Conservation (phyloP, 2,113 vertebrate species). For the Xiphias gladius region DNA sequence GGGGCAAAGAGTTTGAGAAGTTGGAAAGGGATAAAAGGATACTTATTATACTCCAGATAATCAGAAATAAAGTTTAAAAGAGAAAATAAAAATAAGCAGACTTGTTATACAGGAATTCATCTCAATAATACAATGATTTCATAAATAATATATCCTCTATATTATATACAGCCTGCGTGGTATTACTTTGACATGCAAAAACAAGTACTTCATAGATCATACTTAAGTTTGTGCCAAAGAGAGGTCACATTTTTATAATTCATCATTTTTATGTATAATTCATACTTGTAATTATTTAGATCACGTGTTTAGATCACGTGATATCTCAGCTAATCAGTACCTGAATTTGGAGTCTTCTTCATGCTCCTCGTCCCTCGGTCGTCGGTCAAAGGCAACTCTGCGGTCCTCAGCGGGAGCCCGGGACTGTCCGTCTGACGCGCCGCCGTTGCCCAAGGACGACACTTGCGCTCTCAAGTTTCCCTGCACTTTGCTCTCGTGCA, state of each 20-base stretch:
- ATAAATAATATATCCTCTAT: background rate
- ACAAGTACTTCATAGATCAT: background rate
- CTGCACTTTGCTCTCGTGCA: conserved; percentile 27
- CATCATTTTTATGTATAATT: conserved; percentile 14
- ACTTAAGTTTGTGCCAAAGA: background rate
- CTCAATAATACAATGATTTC: background rate
- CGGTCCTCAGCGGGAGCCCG: conserved; percentile 17
- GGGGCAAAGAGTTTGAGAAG: conserved; percentile 22
- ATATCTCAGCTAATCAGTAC: conserved; percentile 37
- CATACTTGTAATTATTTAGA: background rate
- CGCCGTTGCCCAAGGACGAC: background rate
- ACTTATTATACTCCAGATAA: background rate
- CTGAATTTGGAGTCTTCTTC: conserved; percentile 77
- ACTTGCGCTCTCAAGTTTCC: conserved; percentile 3
- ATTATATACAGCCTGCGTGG: background rate
- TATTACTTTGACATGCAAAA: conserved; percentile 12
- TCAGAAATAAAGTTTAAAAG: background rate
- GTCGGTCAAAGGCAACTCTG: conserved; percentile 1
- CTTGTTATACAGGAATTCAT: background rate
- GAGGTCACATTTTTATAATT: background rate
- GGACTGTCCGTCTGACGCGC: conserved; percentile 6
- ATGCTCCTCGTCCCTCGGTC: conserved; percentile 54
- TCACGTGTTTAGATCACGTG: background rate
- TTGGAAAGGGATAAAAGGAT: conserved; percentile 26
- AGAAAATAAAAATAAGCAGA: background rate